Base-by-base conservation (phyloP, 1,140 invertebrate genomes). In the Drosophila athabasca region DNA sequence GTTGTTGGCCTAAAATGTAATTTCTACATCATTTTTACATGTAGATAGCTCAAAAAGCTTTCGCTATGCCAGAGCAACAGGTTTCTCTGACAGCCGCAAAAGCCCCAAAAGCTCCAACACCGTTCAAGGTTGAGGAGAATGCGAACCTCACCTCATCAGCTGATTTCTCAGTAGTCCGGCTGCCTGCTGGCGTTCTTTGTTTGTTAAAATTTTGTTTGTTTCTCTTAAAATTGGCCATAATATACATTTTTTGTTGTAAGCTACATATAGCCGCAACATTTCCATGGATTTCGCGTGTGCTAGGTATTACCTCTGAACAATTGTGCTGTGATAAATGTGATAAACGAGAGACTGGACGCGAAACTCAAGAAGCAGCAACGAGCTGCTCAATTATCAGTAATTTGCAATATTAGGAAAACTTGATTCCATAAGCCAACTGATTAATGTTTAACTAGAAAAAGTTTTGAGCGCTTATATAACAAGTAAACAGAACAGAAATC, bases 351-450 rank as follows among this genome's bases (percentile, higher is more conserved):
- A 67, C 50, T 49, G 48, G 35, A 35, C n/a, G 1, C 9, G 35
- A 9, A 51, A 41, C 35, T n/a, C 9, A 24, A 49, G 11, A 19
- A 24, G 24, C 13, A 24, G 46, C n/a, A 53, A 29, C 11, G 26
- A 44, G 39, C 53, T 60, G 54, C 66, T 71, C 55, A 71, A 71
- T 61, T 53, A 71, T 71, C 55, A 19, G 67, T 43, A 31, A 71
- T 71, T 71, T 46, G 71, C 29, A 15, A 52, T 45, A 70, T 70
- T 50, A 60, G 39, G 3, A 31, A 31, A 35, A 39, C 46, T 62
- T 53, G 58, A 39, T 35, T n/a, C 29, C 15, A 58, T 46, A 58
- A 46, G 26, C 26, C 24, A 54, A 19, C 24, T 24, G 46, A 49
- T 49, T 35, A 53, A 31, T 52, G 55, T 61, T 61, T 45, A 61